Base-by-base conservation (phyloP, 1,140 invertebrate genomes). In the Brachionus koreanus region DNA sequence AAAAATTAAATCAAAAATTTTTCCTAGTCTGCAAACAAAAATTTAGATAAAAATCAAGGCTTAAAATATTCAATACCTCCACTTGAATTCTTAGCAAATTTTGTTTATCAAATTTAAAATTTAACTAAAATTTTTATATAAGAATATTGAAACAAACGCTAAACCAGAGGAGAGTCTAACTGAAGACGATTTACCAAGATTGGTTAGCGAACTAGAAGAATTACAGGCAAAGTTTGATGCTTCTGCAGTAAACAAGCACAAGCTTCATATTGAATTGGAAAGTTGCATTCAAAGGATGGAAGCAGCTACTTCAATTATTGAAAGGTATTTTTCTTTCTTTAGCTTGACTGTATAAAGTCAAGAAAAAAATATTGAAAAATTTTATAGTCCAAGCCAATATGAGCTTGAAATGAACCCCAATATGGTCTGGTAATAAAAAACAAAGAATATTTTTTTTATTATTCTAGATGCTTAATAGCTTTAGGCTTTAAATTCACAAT, bases 221-320 rank as follows among this genome's bases (percentile, higher is more conserved):
- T 84, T 88, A 9, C 88, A 88, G 83, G 69, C 74, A n/a, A 83
- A 85, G 83, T 88, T 87, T 85, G 87, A 88, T 83, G 79, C 84
- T 43, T 85, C 87, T 6, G 87, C 88, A 2, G 86, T 87, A 7
- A 85, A 88, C 82, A 88, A 88, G 85, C 86, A 87, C 81, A 86
- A 85, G 29, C 84, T 88, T 10, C 85, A 88, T 76, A 87, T 86
- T 81, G 86, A 88, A 82, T 84, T 88, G 12, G 83, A 85, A 65
- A 86, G 86, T n/a, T 88, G 88, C 86, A 86, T 87, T 81, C 86
- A 88, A 83, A 83, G 87, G n/a, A 85, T 88, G 25, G 87, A 87
- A 69, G 87, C 87, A 16, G 87, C 88, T n/a, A 86, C 85, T n/a
- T 86, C 87, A 39, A 84, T 87, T 69, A 83, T 87, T 6, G 85